These are phyloP conservation scores for Blastobasis lacticolella DNA, from an alignment of 2,888 invertebrate genomes.

Conservation along the genomic window DNA sequence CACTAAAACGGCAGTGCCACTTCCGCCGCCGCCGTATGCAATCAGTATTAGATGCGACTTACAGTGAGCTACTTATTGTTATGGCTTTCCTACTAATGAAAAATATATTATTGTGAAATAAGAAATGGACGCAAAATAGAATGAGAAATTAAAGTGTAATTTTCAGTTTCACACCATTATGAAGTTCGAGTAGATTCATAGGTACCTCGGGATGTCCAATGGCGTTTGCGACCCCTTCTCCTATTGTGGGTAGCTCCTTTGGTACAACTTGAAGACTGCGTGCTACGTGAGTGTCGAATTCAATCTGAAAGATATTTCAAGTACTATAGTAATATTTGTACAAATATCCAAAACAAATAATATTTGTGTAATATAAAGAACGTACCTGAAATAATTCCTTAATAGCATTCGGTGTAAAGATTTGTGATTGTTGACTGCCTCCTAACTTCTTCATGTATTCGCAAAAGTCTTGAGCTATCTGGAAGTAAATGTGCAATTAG, in stretches of 20 bases:
- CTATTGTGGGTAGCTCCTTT: constrained; percentile 74
- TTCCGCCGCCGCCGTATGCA: no score
- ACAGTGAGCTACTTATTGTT: no score
- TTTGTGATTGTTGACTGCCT: constrained; percentile 62
- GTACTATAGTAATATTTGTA: no score
- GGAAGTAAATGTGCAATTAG: constrained; percentile 10
- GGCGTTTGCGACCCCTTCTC: constrained; percentile 67
- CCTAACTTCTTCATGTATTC: constrained; percentile 65
- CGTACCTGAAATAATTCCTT: constrained; percentile 66
- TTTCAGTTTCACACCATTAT: no score
- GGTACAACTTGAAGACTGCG: constrained; percentile 68
- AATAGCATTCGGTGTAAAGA: constrained; percentile 63
- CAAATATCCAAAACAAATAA: not conserved
- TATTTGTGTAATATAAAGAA: constrained; percentile 2
- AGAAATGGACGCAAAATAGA: no score
- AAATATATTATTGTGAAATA: no score
- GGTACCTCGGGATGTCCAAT: constrained; percentile 62
- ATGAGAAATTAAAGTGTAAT: no score
- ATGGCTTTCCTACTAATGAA: no score
- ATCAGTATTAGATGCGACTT: no score
- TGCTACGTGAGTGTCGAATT: constrained; percentile 73
- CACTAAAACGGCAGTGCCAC: no score
- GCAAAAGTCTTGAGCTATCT: constrained; percentile 66
- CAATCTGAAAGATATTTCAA: constrained; percentile 49
- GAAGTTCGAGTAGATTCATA: no score